Conservation (phyloP, 2,888 invertebrate species). For the Drosophila suboccidentalis region DNA sequence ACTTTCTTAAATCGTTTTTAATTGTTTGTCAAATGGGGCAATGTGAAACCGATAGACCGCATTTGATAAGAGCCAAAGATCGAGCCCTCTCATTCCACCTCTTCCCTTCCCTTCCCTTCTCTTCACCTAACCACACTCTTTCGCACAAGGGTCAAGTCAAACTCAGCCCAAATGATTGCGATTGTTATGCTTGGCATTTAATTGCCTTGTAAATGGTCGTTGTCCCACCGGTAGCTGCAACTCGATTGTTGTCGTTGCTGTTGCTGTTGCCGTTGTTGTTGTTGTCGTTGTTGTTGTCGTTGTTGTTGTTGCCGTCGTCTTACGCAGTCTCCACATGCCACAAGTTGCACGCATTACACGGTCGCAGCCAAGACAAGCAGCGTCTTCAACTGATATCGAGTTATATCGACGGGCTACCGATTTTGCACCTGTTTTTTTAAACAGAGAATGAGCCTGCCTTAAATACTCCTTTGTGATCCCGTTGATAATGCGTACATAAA, state of each 20-base stretch:
- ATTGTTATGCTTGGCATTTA: slow-evolving; percentile 82
- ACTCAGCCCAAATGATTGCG: slow-evolving; percentile 64
- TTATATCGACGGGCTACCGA: slow-evolving; percentile 77
- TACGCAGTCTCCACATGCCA: slow-evolving; percentile 65
- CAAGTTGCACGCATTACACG: slow-evolving; percentile 80
- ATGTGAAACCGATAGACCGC: slow-evolving; percentile 79
- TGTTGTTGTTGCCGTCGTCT: slow-evolving; percentile 45
- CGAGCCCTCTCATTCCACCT: neutral
- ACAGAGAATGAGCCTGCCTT: slow-evolving; percentile 11
- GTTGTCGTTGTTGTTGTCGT: slow-evolving; percentile 48
- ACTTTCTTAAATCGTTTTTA: slow-evolving; percentile 80
- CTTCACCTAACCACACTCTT: neutral
- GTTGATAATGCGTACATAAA: slow-evolving; percentile 79
- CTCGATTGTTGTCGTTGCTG: slow-evolving; percentile 60
- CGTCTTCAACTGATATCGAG: slow-evolving; percentile 49
- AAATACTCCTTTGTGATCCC: slow-evolving; percentile 73
- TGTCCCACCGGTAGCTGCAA: slow-evolving; percentile 67
- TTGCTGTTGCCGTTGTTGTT: slow-evolving; percentile 43
- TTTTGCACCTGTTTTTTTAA: slow-evolving; percentile 71
- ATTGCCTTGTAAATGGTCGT: slow-evolving; percentile 80
- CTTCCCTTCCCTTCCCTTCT: neutral
- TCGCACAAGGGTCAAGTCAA: slow-evolving; percentile 45
- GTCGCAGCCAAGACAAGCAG: slow-evolving; percentile 8
- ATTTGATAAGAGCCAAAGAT: slow-evolving; percentile 67
- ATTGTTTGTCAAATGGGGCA: slow-evolving; percentile 80